Percentiles rank a stretch among this genome's conserved stretches.
phyloP scores from a whole-genome alignment of 1,140 invertebrate species.

The Caenorhabditis inopinata region DNA sequence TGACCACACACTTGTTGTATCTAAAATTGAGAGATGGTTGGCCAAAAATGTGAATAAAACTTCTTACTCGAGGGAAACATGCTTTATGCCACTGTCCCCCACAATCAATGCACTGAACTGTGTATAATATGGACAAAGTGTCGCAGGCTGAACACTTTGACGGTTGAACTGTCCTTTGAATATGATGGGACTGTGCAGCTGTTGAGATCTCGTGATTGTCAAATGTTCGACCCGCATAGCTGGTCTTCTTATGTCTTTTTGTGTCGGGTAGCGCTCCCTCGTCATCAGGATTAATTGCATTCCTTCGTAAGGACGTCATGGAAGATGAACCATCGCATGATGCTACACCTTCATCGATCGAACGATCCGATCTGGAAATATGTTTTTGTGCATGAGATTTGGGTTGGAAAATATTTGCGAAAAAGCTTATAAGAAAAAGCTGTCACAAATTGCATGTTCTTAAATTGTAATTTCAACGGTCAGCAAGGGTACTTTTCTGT shows the following conservation, averaged over 20 bases:
- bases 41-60: neutral
- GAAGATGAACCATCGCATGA: slow-evolving; percentile 38
- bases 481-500: no score
- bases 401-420: no score
- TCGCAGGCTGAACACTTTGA: slow-evolving; percentile 61
- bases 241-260: slow-evolving; percentile 42
- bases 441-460: no score
- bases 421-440: no score
- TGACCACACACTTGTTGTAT: slow-evolving; percentile 27
- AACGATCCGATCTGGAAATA: slow-evolving; percentile 36
- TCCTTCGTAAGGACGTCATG: slow-evolving; percentile 45
- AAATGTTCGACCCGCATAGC: slow-evolving; percentile 38
- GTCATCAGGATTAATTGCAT: slow-evolving; percentile 56
- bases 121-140: slow-evolving; percentile 58
- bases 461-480: no score
- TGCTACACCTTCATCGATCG: slow-evolving; percentile 32
- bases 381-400: neutral
- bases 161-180: slow-evolving; percentile 58
- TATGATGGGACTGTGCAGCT: slow-evolving; percentile 48
- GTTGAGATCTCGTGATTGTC: slow-evolving; percentile 44
- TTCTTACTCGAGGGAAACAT: slow-evolving; percentile 52
- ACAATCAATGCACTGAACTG: slow-evolving; percentile 61
- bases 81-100: slow-evolving; percentile 57
- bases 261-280: slow-evolving; percentile 37
- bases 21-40: neutral